Evolutionary conservation across 2,888 invertebrate genomes (phyloP), one percentile per base, ranked within the genome.

Genomic region (Eucera pruinosa): DNA sequence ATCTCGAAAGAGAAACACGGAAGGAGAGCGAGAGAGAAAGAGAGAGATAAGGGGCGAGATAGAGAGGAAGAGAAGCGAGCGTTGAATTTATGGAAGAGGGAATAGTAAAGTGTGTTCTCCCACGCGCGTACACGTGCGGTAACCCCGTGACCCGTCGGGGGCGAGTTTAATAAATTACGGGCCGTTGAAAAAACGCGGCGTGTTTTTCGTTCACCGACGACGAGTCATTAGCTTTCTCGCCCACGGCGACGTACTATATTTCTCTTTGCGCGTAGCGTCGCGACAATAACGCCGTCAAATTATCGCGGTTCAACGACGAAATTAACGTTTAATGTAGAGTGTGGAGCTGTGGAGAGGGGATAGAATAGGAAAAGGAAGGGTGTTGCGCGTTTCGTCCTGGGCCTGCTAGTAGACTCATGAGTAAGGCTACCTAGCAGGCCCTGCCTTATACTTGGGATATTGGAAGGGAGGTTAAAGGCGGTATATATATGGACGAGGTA

Each of bases 151-250:
- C 41, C 41, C 25, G 7, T 25, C 15, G 47, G 23, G 30, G 60
- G 9, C 30, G 60, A 23, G 15, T 33, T 61, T 47, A 47, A 61
- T 61, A 61, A 61, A 61, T 61, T 61, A 61, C 33, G 15, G n/a
- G 0, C 23, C 23, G 54, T 6, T 23, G 20, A 20, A 36, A 23
- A 39, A 58, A 45, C 25, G 27, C 27, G 3, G 57, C 25, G 25
- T 27, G 41, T 43, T 58, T 58, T 58, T 30, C 58, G 13, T 58
- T 58, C 25, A 20, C 18, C 43, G n/a, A n/a, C n/a, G 27, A 30
- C 58, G 58, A 27, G 43, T 45, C 58, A 45, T 58, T 45, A 43
- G 30, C 43, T 58, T 27, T n/a, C n/a, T 25, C 58, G 43, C 58
- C 58, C 18, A 27, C 55, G 13, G 23, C 2, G 7, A 23, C 15